These are phyloP conservation scores for Nasonia longicornis DNA, from an alignment of 1,140 invertebrate genomes.

Conservation along the genomic window DNA sequence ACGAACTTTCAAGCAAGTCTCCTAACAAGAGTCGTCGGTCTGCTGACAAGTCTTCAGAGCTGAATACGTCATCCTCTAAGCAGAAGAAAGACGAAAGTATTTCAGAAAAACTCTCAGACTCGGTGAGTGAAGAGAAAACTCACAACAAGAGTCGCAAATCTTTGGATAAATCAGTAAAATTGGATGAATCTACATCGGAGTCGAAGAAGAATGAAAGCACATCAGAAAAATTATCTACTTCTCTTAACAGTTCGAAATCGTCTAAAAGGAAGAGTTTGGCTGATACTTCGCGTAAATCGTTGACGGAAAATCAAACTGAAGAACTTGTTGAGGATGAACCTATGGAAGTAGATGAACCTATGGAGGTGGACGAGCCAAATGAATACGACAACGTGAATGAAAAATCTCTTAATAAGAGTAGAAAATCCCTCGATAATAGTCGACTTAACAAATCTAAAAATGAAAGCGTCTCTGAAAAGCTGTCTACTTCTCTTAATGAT, in stretches of 20 bases:
- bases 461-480: slow-evolving; percentile 1
- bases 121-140: background rate
- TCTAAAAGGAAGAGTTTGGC: background rate
- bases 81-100: background rate
- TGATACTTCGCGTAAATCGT: background rate
- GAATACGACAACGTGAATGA: slow-evolving; percentile 16
- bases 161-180: background rate
- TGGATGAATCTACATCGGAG: background rate
- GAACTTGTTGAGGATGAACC: background rate
- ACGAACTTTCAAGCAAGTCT: background rate
- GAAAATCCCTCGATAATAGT: background rate
- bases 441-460: background rate
- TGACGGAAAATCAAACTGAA: background rate
- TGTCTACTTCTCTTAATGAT: slow-evolving; percentile 18
- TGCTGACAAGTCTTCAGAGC: background rate
- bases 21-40: background rate
- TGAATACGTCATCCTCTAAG: background rate
- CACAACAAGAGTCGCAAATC: background rate
- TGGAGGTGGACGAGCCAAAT: slow-evolving; percentile 32
- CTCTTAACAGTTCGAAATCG: background rate
- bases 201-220: background rate
- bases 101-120: slow-evolving; percentile 6
- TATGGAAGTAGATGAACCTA: slow-evolving; percentile 7
- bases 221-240: slow-evolving; percentile 6
- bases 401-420: slow-evolving; percentile 15